Base-by-base conservation (phyloP, 2,797 vertebrate species). In the Siniperca obscura region DNA sequence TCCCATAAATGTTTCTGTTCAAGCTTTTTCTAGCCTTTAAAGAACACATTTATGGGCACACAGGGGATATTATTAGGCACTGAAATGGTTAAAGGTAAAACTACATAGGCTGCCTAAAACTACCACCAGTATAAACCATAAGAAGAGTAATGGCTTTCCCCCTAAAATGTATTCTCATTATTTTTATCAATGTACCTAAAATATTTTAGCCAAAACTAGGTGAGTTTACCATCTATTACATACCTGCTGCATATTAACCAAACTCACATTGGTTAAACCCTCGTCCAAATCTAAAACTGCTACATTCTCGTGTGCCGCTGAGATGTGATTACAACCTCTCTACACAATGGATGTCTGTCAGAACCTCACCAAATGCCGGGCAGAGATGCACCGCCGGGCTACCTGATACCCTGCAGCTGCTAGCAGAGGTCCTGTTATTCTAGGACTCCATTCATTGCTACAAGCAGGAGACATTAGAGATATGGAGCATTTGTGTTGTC, bases 321-420 rank as follows among this genome's bases (percentile, higher is more conserved):
- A 78, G 76, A 82, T 78, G 82, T 46, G 85, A 90, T 84, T 83
- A 86, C 88, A 80, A 65, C 56, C 40, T 50, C 59, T 67, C 56
- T 21, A 70, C 83, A 94, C 91, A 94, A 94, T 91, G 84, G 89
- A 27, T 46, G 86, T 92, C 94, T 95, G 92, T 94, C 86, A 90
- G 81, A 82, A 80, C 65, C 70, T 66, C 68, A 80, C 72, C 91
- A 84, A 85, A 88, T 86, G 88, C 61, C 50, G 14, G 81, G 77
- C 83, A 64, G 75, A 81, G 86, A 78, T 80, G 84, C 69, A 50
- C 67, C 3, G 61, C 69, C 0, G 10, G 56, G 92, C 82, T 76
- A 94, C 87, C 86, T 74, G 88, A 94, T 85, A 91, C 89, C 86
- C 74, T 73, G 89, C 93, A 95, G 93, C 93, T 95, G 92, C 90